Conservation (phyloP, 2,113 vertebrate species). For the Gracilinanus agilis region DNA sequence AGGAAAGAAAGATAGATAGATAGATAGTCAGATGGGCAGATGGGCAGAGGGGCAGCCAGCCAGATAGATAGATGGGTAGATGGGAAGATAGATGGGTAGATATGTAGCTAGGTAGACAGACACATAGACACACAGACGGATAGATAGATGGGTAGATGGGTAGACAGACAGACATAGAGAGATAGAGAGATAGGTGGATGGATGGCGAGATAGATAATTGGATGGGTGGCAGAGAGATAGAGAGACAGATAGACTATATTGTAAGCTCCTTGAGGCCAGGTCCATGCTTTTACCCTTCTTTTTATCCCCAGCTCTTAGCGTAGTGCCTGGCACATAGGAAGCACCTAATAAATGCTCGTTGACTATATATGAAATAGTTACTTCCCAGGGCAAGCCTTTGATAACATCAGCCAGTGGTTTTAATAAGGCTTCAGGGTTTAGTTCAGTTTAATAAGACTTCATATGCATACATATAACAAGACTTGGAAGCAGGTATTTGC, state of each 20-base stretch:
- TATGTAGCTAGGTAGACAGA: too few species aligned
- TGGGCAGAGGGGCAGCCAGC: too few species aligned
- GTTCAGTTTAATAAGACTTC: not conserved
- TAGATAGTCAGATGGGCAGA: too few species aligned
- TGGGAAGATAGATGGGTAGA: not conserved
- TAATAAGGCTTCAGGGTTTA: not conserved
- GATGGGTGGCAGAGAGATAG: not conserved
- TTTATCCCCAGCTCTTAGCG: not conserved
- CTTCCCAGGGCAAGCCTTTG: not conserved
- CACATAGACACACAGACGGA: not conserved
- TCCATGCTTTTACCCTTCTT: not conserved
- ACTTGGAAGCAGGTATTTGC: not conserved
- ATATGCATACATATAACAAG: not conserved
- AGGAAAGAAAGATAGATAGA: not conserved
- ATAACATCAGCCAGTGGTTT: not conserved
- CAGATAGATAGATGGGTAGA: not conserved
- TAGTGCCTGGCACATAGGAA: not conserved
- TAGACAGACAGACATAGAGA: not conserved
- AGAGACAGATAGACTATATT: not conserved
- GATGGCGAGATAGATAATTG: too few species aligned
- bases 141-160: too few species aligned
- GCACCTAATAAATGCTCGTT: not conserved
- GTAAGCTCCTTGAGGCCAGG: not conserved
- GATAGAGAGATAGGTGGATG: too few species aligned
- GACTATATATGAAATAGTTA: not conserved